Evolutionary conservation across 2,113 vertebrate species (phyloP), one percentile per base, ranked within the genome.

Genomic region (Podarcis raffonei): DNA sequence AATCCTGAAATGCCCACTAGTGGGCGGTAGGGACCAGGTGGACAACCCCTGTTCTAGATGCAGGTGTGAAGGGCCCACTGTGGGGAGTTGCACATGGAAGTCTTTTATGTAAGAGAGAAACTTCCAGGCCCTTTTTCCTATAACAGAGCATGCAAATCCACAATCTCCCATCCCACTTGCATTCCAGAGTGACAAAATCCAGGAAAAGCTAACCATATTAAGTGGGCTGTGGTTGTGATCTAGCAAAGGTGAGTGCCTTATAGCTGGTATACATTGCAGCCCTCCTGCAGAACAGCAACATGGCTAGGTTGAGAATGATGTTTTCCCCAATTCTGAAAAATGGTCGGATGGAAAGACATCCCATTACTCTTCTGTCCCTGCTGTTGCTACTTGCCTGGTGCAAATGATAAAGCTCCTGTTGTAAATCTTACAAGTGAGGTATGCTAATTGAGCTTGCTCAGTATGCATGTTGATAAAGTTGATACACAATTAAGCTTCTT

Each of bases 401-500:
- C 7, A 77, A 83, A 66, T 86, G 84, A 86, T 77, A 86, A 77
- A 86, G 84, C 74, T 66, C 74, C 59, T 32, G 59, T 66, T 22
- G 75, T 78, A 66, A 86, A 86, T 78, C 74, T 86, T 59, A 66
- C 62, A 77, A 78, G 57, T 22, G 16, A 86, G 25, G 59, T 76
- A 78, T 66, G 59, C 84, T 86, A 86, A 86, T 78, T 78, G 62
- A 66, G 74, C 37, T 27, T 65, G 62, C 74, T 78, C 59, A 42
- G 22, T 86, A 68, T 86, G 59, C 84, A 86, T 86, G 78, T 62
- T 30, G 57, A 86, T 77, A 77, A 77, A 62, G 71, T 75, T 77
- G 32, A 18, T 74, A 42, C 30, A 39, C 30, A 42, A 77, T 42
- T 77, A 13, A 22, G 35, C 23, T 48, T 48, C 59, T 86, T 66